These are phyloP conservation scores for Crotalus tigris DNA, from an alignment of 2,113 vertebrate species.

Conservation along the genomic window DNA sequence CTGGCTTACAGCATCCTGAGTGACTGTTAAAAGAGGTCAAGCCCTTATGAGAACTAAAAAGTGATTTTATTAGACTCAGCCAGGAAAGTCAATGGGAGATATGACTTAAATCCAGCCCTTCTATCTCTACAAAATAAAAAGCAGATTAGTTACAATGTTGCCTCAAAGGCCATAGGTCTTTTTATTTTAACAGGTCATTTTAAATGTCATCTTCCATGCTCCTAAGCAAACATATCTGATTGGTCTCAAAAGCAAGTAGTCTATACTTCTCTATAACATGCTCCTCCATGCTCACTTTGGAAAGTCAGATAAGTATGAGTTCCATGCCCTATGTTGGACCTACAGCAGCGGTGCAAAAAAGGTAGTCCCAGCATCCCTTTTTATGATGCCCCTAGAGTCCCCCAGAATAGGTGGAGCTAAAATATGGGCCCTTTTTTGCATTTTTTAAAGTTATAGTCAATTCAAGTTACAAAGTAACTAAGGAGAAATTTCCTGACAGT, in stretches of 20 bases:
- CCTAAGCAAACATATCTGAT: not conserved
- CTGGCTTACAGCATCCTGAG: not conserved
- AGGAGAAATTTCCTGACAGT: no score
- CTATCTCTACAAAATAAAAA: not conserved
- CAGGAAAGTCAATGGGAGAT: not conserved
- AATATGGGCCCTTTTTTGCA: not conserved
- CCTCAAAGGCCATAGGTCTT: not conserved
- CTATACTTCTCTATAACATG: not conserved
- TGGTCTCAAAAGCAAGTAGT: not conserved
- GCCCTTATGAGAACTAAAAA: not conserved
- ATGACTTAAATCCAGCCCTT: not conserved
- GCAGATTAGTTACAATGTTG: no score
- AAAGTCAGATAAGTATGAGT: not conserved
- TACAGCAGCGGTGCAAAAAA: not conserved
- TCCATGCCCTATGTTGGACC: not conserved
- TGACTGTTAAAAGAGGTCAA: accelerated
- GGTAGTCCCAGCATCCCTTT: not conserved
- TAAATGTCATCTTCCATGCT: not conserved
- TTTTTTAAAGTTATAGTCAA: not conserved
- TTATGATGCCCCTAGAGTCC: not conserved
- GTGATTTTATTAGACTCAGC: no score
- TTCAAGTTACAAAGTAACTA: not conserved
- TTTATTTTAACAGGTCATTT: not conserved
- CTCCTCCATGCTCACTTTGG: not conserved
- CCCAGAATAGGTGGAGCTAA: not conserved